phyloP scores from a whole-genome alignment of 2,888 invertebrate genomes.

The Polylopha cassiicola region DNA sequence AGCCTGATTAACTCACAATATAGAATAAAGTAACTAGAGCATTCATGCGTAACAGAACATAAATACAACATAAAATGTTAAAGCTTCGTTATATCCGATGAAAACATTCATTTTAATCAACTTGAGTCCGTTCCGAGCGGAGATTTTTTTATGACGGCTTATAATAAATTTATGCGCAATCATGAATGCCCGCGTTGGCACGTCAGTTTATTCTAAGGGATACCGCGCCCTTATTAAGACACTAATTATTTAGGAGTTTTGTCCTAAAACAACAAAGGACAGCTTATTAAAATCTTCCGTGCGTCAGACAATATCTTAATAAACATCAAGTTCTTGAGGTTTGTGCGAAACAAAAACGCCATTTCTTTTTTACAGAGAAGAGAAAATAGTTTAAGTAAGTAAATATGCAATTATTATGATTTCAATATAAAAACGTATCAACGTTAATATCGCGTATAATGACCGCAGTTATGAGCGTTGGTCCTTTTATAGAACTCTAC shows the following conservation, averaged over 20 bases:
- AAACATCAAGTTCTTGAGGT: constrained; percentile 9
- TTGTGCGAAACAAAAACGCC: no score
- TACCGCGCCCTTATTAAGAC: constrained; percentile 15
- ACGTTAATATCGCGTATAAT: no score
- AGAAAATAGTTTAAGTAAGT: no score
- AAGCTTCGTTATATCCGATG: constrained; percentile 16
- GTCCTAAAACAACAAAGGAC: constrained; percentile 18
- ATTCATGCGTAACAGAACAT: not conserved
- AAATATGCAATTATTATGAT: no score
- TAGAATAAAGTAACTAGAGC: no score
- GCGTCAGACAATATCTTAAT: constrained; percentile 11
- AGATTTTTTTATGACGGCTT: constrained; percentile 26
- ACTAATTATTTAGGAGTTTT: constrained; percentile 21
- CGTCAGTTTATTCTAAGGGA: constrained; percentile 11
- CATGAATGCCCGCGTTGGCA: constrained; percentile 28
- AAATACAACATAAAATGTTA: constrained; percentile 2
- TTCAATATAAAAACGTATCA: no score
- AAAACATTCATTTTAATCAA: constrained; percentile 22
- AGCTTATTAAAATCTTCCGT: constrained; percentile 4
- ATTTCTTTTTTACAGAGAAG: no score
- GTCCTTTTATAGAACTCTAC: constrained; percentile 3
- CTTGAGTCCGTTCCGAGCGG: constrained; percentile 6
- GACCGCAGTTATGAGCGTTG: no score
- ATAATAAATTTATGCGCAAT: constrained; percentile 38
- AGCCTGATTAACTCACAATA: no score